phyloP scores from a whole-genome alignment of 1,140 invertebrate species.

The Cydia amplana region DNA sequence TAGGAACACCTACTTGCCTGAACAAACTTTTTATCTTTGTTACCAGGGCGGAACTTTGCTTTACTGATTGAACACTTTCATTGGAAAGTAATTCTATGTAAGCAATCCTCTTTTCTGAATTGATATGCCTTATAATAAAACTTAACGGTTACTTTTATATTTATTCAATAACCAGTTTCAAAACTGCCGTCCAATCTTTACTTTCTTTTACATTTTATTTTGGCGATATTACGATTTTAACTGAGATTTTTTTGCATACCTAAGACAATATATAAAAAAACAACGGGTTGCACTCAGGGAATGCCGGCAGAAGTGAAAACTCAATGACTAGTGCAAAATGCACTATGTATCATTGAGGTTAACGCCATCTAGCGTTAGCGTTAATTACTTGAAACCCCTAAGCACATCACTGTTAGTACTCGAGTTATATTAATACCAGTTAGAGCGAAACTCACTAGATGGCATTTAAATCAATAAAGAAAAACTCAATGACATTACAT shows the following conservation, averaged over 20 bases:
- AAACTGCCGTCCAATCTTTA: background rate
- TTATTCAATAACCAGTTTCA: too few species aligned
- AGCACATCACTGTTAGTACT: too few species aligned
- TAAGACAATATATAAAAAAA: background rate
- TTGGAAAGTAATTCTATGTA: slow-evolving; percentile 19
- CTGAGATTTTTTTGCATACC: background rate
- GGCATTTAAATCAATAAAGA: too few species aligned
- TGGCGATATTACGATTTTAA: background rate
- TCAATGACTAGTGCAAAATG: too few species aligned
- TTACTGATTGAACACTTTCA: slow-evolving; percentile 28
- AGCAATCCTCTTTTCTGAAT: background rate
- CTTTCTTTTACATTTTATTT: background rate
- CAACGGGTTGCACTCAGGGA: too few species aligned
- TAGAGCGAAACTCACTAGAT: too few species aligned
- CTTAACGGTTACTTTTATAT: background rate
- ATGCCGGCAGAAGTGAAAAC: too few species aligned
- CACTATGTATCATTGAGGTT: too few species aligned
- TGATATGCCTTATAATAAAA: slow-evolving; percentile 7
- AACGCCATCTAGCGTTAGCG: too few species aligned
- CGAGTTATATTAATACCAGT: too few species aligned
- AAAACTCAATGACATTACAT: too few species aligned
- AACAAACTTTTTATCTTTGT: slow-evolving; percentile 39
- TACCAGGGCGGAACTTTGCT: slow-evolving; percentile 16
- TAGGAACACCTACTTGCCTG: slow-evolving; percentile 30
- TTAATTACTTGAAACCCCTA: too few species aligned